Evolutionary conservation across 2,797 vertebrate species (phyloP).

Genomic region (Ispidina lecontei): DNA sequence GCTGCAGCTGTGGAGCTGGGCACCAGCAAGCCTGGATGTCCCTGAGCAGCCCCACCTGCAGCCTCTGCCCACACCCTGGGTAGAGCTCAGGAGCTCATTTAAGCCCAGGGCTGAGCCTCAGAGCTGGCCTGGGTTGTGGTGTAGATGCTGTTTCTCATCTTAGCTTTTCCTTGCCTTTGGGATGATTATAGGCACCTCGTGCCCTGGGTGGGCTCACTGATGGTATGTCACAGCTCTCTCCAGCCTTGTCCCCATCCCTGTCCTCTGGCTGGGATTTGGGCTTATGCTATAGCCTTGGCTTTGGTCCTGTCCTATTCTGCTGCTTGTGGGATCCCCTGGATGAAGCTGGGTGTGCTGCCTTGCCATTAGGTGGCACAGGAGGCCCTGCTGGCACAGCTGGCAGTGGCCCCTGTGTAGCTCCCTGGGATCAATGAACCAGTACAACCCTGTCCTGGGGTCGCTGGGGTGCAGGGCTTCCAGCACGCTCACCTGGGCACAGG

Average conservation of each 20-base stretch:
- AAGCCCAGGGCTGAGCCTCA: not conserved
- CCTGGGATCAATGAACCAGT: not conserved
- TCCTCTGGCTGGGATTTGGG: not conserved
- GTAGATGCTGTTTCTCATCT: not conserved
- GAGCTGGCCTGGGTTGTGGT: accelerated
- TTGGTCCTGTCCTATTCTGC: not conserved
- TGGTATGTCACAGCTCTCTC: accelerated
- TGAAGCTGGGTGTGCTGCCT: too few species aligned
- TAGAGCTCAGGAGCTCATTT: too few species aligned
- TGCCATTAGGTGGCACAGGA: not conserved
- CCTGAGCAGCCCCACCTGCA: too few species aligned
- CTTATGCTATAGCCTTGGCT: not conserved
- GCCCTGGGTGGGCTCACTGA: accelerated
- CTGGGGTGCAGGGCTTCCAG: not conserved
- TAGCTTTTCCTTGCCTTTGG: too few species aligned
- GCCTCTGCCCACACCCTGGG: too few species aligned
- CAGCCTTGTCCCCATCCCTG: too few species aligned
- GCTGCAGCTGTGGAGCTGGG: too few species aligned
- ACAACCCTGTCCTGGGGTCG: too few species aligned
- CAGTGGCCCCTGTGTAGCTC: not conserved
- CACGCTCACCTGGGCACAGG: not conserved
- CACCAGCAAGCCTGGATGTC: too few species aligned
- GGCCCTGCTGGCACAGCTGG: not conserved
- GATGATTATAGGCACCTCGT: accelerated
- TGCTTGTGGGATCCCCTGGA: not conserved